phyloP scores from a whole-genome alignment of 2,888 invertebrate genomes.

The Drosophila vallismaia region DNA sequence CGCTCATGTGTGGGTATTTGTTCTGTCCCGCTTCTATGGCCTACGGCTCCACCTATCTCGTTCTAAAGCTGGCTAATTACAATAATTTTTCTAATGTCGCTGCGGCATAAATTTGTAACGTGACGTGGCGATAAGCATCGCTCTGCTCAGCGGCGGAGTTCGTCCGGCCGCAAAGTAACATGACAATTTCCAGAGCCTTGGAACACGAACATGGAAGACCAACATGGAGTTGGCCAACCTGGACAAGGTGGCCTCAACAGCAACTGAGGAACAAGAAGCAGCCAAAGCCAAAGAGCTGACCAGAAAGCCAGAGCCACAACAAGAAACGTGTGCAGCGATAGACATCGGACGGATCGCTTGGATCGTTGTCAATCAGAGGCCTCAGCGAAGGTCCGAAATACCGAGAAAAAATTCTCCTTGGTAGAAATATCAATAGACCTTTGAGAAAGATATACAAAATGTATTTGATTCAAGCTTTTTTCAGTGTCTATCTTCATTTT shows the following conservation, averaged over 20 bases:
- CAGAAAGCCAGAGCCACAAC: constrained; percentile 20
- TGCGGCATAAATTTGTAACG: constrained; percentile 73
- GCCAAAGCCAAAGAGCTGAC: constrained; percentile 3
- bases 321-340: constrained; percentile 69
- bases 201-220: constrained; percentile 65
- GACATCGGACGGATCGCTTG: constrained; percentile 55
- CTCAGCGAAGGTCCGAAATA: constrained; percentile 32
- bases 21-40: constrained; percentile 18
- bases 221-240: constrained; percentile 47
- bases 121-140: constrained; percentile 68
- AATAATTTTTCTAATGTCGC: constrained; percentile 75
- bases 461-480: background rate
- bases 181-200: constrained; percentile 69
- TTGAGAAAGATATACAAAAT: background rate
- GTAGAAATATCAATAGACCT: background rate
- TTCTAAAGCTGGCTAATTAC: constrained; percentile 61
- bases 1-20: background rate
- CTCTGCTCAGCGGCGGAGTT: constrained; percentile 41
- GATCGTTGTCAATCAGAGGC: constrained; percentile 67
- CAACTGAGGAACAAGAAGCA: constrained; percentile 17
- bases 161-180: constrained; percentile 55
- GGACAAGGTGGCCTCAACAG: constrained; percentile 27
- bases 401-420: background rate
- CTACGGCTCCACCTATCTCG: constrained; percentile 38
- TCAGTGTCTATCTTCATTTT: constrained; percentile 41